Percentiles rank a stretch among this genome's conserved stretches.
phyloP scores from a whole-genome alignment of 2,113 vertebrate genomes.

The Brachypteracias leptosomus region DNA sequence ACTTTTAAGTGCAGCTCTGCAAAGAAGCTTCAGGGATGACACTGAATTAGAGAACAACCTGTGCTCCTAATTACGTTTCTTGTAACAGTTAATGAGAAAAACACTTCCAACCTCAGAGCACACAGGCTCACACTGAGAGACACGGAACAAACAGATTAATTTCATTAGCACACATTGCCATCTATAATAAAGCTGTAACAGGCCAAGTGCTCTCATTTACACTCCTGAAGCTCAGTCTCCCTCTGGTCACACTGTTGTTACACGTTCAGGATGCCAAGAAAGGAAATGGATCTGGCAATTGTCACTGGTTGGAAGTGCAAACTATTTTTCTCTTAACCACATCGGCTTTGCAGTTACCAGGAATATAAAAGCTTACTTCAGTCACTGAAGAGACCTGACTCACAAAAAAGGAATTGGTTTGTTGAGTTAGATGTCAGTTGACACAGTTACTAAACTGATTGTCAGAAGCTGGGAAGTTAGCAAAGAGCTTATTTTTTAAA shows the following conservation, averaged over 20 bases:
- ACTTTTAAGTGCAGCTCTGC: neutral
- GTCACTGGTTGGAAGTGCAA: constrained; percentile 12
- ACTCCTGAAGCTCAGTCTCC: constrained; percentile 4
- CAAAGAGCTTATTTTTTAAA: neutral
- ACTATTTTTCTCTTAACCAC: neutral
- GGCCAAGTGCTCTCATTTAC: constrained; percentile 35
- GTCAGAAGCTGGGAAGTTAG: neutral
- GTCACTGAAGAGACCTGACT: neutral
- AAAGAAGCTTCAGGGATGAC: neutral
- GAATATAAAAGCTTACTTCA: constrained; percentile 6
- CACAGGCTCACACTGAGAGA: constrained; percentile 12
- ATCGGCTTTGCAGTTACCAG: neutral
- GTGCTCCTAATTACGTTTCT: neutral
- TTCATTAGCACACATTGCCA: constrained; percentile 20
- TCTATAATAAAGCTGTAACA: constrained; percentile 16
- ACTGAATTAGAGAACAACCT: neutral
- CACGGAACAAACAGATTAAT: constrained; percentile 34
- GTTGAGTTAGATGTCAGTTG: neutral
- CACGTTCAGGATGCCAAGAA: constrained; percentile 21
- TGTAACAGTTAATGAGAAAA: constrained; percentile 27
- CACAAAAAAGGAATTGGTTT: neutral
- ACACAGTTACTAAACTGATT: neutral
- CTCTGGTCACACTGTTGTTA: neutral
- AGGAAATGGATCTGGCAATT: constrained; percentile 48
- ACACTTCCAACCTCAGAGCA: neutral